Evolutionary conservation across 2,888 invertebrate species (phyloP), one percentile per base, ranked within the genome.

Genomic region (Spilarctia lutea): DNA sequence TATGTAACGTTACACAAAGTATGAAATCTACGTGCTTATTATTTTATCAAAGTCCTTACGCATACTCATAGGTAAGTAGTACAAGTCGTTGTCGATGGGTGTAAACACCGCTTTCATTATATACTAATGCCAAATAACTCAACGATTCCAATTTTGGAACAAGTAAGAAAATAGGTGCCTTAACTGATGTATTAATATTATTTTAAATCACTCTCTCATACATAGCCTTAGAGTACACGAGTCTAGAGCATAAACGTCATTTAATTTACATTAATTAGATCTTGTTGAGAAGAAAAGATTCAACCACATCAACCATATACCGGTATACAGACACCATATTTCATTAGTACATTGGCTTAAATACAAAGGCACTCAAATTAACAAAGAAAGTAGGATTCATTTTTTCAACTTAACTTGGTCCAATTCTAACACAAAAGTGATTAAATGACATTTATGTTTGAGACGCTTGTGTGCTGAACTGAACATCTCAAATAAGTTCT

Each of bases 21-120:
- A 91, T 85, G 87, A 91, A 91, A 91, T 89, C 90, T 91, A 91
- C 87, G 82, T 86, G 86, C 83, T 89, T 82, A 82, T 75, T 63
- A 63, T 63, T 63, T 73, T 89, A 91, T 86, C 79, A 83, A 87
- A 89, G 83, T 84, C 78, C 87, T 89, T 89, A 90, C 78, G 81
- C 83, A 74, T 84, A 84, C 72, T 80, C 27, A 66, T 48, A 68
- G 45, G 42, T 42, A 27, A 63, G 30, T 67, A 72, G 70, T 77
- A 75, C 75, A 85, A 80, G 78, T 84, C 80, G 74, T 76, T 81
- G 78, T 81, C 79, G 70, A 79, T 66, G 80, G 82, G 82, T 80
- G 79, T 83, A 85, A 83, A 83, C 75, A 81, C 80, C 77, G 74
- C 75, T 77, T 75, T 79, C 76, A 76, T 79, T 88, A 88, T 88